Percentiles rank a stretch among this genome's conserved stretches.
These are phyloP conservation scores for Hyphantria cunea DNA, from an alignment of 1,140 invertebrate genomes.

Conservation along the genomic window DNA sequence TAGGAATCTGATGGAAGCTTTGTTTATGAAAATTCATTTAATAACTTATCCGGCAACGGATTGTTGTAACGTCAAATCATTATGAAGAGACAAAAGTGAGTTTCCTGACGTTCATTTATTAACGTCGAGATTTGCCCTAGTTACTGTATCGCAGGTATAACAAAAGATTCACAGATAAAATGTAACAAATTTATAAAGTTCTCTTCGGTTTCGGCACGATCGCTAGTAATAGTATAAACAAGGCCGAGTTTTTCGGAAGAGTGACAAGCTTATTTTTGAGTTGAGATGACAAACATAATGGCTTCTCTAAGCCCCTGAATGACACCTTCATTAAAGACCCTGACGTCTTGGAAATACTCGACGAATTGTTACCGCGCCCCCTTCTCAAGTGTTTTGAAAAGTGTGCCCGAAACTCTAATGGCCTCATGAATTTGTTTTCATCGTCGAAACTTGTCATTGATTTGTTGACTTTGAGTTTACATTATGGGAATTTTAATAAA, in stretches of 20 bases:
- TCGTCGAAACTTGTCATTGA: constrained; percentile 21
- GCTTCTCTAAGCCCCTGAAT: constrained; percentile 49
- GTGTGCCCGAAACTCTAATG: constrained; percentile 23
- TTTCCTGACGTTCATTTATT: constrained; percentile 42
- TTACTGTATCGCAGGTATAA: constrained; percentile 30
- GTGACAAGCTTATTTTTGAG: constrained; percentile 43
- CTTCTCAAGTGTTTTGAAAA: constrained; percentile 32
- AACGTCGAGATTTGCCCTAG: constrained; percentile 36
- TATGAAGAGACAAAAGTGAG: constrained; percentile 33
- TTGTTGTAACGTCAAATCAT: constrained; percentile 26
- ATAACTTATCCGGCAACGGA: constrained; percentile 31
- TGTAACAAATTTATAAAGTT: constrained; percentile 22
- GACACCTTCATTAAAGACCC: constrained; percentile 61
- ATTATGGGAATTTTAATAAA: constrained; percentile 23
- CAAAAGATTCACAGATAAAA: constrained; percentile 37
- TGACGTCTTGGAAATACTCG: constrained; percentile 55
- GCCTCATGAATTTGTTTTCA: constrained; percentile 26
- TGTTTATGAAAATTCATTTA: constrained; percentile 40
- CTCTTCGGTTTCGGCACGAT: constrained; percentile 26
- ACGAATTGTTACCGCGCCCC: constrained; percentile 38
- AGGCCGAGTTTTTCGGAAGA: constrained; percentile 19
- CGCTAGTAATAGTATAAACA: constrained; percentile 41
- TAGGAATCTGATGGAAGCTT: constrained; percentile 29
- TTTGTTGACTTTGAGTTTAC: constrained; percentile 28
- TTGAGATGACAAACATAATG: constrained; percentile 48